A percentile compares a stretch with the other conserved stretches of the same genome.
phyloP scores from a whole-genome alignment of 2,888 invertebrate genomes.

The Parnassius mnemosyne region DNA sequence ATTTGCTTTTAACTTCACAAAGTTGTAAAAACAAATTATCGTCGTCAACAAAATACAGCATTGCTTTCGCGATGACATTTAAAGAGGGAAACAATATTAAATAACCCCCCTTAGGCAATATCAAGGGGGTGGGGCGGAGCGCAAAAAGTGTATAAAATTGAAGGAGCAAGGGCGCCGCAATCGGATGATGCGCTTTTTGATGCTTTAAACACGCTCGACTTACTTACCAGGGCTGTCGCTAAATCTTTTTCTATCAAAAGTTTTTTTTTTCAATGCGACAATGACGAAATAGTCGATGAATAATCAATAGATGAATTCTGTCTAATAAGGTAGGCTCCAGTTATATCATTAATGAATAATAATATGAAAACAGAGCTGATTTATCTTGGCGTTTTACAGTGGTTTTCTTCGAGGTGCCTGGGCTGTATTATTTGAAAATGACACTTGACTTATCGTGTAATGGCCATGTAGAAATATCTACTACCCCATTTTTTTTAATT shows the following conservation, averaged over 20 bases:
- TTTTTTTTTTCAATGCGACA: too few species aligned
- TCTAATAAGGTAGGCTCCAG: too few species aligned
- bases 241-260: not conserved
- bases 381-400: too few species aligned
- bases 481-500: too few species aligned
- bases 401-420: too few species aligned
- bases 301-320: too few species aligned
- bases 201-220: constrained; percentile 40
- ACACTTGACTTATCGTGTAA: too few species aligned
- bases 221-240: constrained; percentile 40
- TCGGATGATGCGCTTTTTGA: constrained; percentile 70
- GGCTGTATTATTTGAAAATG: too few species aligned
- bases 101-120: constrained; percentile 21
- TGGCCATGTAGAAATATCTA: too few species aligned
- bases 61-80: constrained; percentile 29
- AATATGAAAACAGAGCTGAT: too few species aligned
- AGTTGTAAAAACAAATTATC: constrained; percentile 20
- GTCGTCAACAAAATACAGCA: constrained; percentile 22
- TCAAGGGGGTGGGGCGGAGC: constrained; percentile 25
- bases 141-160: constrained; percentile 45
- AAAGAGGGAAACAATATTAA: constrained; percentile 30
- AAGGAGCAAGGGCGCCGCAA: constrained; percentile 45
- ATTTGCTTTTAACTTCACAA: not conserved
- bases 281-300: too few species aligned
- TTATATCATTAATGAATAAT: too few species aligned